phyloP scores from a whole-genome alignment of 1,140 invertebrate species.

The Tigriopus japonicus region DNA sequence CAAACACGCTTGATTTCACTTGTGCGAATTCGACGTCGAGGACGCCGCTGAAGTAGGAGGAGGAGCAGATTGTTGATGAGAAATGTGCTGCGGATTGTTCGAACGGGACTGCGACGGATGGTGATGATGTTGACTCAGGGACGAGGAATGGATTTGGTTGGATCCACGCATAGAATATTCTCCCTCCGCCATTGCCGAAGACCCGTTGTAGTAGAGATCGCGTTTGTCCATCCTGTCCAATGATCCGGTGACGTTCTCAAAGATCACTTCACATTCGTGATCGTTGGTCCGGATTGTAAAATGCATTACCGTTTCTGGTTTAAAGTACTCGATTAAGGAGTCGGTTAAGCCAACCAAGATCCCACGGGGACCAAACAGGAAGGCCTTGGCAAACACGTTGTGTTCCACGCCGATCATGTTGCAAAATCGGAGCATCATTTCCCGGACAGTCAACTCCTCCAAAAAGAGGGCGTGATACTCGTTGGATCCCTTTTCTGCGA shows the following conservation, averaged over 20 bases:
- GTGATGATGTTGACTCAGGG: too few species aligned
- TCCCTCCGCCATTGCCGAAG: too few species aligned
- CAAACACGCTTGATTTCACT: too few species aligned
- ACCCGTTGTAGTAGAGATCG: too few species aligned
- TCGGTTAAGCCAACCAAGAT: slow-evolving; percentile 4
- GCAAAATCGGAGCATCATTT: not conserved
- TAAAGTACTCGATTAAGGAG: not conserved
- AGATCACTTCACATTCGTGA: not conserved
- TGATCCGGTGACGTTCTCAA: not conserved
- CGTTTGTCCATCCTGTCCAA: too few species aligned
- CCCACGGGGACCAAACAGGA: not conserved
- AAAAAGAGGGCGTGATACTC: slow-evolving; percentile 5
- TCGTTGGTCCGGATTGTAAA: slow-evolving; percentile 1
- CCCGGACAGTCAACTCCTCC: not conserved
- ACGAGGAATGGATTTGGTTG: too few species aligned
- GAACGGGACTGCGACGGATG: too few species aligned
- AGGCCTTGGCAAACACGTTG: not conserved
- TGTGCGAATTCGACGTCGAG: too few species aligned
- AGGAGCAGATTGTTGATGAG: too few species aligned
- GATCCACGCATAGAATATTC: too few species aligned
- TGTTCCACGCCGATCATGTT: not conserved
- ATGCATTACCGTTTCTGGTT: slow-evolving; percentile 3
- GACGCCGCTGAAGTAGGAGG: too few species aligned
- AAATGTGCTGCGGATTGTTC: too few species aligned
- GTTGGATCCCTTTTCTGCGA: slow-evolving; percentile 2